phyloP scores from a whole-genome alignment of 2,888 invertebrate species.

The Sesia bembeciformis region DNA sequence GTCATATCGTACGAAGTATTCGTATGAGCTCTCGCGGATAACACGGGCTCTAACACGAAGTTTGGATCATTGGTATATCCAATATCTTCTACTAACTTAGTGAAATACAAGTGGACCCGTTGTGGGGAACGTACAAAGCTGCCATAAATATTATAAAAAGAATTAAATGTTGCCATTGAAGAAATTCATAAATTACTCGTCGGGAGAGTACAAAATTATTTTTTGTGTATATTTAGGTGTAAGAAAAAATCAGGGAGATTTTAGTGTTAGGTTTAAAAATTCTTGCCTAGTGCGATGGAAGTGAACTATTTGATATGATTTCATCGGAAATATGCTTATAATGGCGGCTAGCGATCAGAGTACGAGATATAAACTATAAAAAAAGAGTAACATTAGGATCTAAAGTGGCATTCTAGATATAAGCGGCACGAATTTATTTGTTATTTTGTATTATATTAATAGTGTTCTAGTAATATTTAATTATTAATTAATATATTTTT shows the following conservation, averaged over 20 bases:
- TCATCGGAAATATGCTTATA: constrained; percentile 3
- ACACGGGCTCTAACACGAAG: no score
- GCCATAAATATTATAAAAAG: constrained; percentile 44
- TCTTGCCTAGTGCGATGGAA: constrained; percentile 47
- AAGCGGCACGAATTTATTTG: constrained; percentile 73
- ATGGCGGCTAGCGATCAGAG: background rate
- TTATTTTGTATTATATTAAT: constrained; percentile 61
- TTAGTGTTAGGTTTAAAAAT: constrained; percentile 58
- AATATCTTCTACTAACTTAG: no score
- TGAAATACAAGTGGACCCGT: no score
- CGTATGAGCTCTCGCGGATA: no score
- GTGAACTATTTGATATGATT: background rate
- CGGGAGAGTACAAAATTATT: constrained; percentile 73
- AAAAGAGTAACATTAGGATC: constrained; percentile 29
- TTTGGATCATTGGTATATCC: no score
- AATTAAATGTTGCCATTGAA: constrained; percentile 58
- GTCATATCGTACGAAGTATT: no score
- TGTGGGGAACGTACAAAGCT: constrained; percentile 47
- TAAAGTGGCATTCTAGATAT: constrained; percentile 57
- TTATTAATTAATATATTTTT: constrained; percentile 52
- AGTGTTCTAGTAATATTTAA: constrained; percentile 51
- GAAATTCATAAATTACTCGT: constrained; percentile 47
- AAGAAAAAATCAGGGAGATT: constrained; percentile 73
- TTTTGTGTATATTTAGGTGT: constrained; percentile 68
- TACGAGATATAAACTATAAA: background rate